A percentile compares a stretch with the other conserved stretches of the same genome.
Conservation (phyloP, 1,140 invertebrate genomes). For the Elymnias hypermnestra region DNA sequence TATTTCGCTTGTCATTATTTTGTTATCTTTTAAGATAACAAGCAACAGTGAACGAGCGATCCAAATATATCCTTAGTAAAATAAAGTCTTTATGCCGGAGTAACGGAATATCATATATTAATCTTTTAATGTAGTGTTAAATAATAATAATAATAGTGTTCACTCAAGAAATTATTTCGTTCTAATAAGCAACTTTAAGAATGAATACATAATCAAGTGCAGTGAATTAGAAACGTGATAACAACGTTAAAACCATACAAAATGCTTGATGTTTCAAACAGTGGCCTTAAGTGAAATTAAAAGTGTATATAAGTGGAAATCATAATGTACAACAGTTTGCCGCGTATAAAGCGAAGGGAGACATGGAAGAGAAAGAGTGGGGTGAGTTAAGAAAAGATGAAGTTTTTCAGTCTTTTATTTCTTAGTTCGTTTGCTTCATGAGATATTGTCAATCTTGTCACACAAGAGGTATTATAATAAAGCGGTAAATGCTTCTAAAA, state of each 20-base stretch:
- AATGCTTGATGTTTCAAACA: neutral
- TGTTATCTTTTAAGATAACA: neutral
- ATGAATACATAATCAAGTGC: neutral
- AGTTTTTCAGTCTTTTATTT: too few relatives aligned
- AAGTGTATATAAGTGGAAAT: slow-evolving; percentile 23
- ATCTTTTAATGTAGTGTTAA: neutral
- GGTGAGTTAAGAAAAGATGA: slow-evolving; percentile 41
- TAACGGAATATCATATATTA: too few relatives aligned
- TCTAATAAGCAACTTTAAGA: neutral
- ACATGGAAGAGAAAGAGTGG: slow-evolving; percentile 53
- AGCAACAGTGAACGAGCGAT: neutral
- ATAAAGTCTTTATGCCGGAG: neutral
- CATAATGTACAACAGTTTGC: slow-evolving; percentile 47
- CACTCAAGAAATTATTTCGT: neutral
- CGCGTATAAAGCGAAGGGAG: slow-evolving; percentile 48
- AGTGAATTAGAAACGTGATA: neutral
- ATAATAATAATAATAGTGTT: neutral
- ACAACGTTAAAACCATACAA: neutral
- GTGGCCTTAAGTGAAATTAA: slow-evolving; percentile 9
- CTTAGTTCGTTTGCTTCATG: too few relatives aligned
- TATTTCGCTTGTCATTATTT: neutral
- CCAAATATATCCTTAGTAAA: neutral
- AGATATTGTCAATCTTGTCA: too few relatives aligned
- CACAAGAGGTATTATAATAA: too few relatives aligned
- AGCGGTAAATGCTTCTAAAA: too few relatives aligned